phyloP scores from a whole-genome alignment of 1,140 invertebrate genomes.

The Metaphire vulgaris region DNA sequence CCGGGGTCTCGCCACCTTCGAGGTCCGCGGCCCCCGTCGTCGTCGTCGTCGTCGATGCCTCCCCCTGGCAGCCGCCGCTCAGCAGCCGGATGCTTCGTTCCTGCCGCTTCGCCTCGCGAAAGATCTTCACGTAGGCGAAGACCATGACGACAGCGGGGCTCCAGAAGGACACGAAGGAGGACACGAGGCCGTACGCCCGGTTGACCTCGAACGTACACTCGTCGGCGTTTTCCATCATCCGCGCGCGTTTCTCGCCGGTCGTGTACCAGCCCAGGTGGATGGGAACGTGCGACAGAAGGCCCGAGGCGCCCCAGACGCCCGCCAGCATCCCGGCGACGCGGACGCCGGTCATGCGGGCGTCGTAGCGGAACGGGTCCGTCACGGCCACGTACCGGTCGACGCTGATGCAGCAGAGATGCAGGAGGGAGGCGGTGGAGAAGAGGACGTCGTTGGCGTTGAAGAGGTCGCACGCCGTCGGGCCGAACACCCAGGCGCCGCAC shows the following conservation, averaged over 20 bases:
- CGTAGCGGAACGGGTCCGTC: constrained; percentile 50
- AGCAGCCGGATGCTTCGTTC: constrained; percentile 43
- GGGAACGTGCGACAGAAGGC: constrained; percentile 51
- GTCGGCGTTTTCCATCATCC: no score
- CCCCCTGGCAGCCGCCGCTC: no score
- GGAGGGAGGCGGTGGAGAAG: no score
- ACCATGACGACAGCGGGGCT: constrained; percentile 92
- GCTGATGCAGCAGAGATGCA: no score
- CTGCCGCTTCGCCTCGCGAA: constrained; percentile 80
- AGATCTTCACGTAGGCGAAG: constrained; percentile 75
- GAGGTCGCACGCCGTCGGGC: no score
- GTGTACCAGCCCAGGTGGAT: constrained; percentile 51
- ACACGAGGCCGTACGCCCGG: constrained; percentile 78
- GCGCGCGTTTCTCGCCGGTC: no score
- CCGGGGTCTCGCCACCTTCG: no score
- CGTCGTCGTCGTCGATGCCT: no score
- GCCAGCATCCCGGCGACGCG: constrained; percentile 46
- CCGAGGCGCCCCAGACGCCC: constrained; percentile 47
- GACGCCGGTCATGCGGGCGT: constrained; percentile 43
- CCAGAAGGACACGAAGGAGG: constrained; percentile 91
- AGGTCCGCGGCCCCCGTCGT: no score
- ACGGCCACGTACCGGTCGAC: constrained; percentile 52
- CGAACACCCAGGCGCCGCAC: no score
- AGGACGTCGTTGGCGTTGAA: no score
- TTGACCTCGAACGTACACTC: constrained; percentile 69